phyloP scores from a whole-genome alignment of 2,113 vertebrate species.

The Crypturellus undulatus region DNA sequence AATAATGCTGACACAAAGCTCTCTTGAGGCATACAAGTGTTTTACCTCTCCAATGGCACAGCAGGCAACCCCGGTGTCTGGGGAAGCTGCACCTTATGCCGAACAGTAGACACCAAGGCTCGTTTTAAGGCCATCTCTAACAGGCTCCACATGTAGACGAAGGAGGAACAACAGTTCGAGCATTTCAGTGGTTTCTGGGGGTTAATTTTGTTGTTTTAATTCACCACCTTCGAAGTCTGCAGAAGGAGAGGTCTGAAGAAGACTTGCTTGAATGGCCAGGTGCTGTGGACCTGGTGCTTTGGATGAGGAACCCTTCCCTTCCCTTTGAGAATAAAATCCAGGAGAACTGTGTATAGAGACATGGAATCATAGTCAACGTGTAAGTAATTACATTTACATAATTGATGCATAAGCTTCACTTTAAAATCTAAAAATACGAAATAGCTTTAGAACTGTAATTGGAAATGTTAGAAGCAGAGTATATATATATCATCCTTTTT shows the following conservation, averaged over 20 bases:
- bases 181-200: background rate
- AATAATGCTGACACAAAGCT: background rate
- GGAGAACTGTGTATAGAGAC: background rate
- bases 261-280: background rate
- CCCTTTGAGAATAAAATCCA: background rate
- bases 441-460: background rate
- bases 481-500: background rate
- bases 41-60: background rate
- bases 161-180: background rate
- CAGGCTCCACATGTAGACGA: background rate
- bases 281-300: background rate
- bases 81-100: background rate
- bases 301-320: background rate
- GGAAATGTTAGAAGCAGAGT: background rate
- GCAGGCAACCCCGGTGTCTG: background rate
- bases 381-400: background rate
- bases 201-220: background rate
- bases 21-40: background rate
- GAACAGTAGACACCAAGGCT: background rate
- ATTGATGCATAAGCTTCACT: accelerated
- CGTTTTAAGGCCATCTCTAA: background rate
- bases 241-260: background rate
- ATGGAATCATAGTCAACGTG: background rate
- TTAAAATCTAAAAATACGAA: background rate
- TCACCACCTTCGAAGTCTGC: background rate